Evolutionary conservation across 2,888 invertebrate species (phyloP).

Genomic region (Heliconius sara): DNA sequence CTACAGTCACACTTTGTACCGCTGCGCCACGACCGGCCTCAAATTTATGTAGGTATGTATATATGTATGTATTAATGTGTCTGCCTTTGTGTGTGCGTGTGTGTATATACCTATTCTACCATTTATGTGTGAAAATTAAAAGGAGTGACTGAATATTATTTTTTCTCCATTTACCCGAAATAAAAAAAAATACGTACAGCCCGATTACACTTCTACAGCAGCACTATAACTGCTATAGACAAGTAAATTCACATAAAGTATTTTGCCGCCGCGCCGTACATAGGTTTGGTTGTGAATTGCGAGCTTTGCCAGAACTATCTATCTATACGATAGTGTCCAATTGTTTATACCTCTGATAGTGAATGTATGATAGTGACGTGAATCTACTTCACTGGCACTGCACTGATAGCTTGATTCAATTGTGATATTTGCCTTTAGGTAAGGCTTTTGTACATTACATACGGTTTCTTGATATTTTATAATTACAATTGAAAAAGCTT

Average conservation of each 20-base stretch:
- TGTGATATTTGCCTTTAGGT: slow-evolving; percentile 25
- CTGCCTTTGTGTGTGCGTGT: no score
- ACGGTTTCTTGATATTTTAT: no score
- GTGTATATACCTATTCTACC: no score
- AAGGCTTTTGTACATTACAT: not conserved
- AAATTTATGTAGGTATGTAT: no score
- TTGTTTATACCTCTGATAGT: slow-evolving; percentile 69
- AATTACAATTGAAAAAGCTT: no score
- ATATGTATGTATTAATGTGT: no score
- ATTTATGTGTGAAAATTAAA: no score
- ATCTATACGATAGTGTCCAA: slow-evolving; percentile 46
- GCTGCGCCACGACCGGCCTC: no score
- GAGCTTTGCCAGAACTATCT: slow-evolving; percentile 25
- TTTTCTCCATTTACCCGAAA: not conserved
- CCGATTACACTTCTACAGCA: no score
- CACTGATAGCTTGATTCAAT: slow-evolving; percentile 59
- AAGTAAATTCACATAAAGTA: slow-evolving; percentile 2
- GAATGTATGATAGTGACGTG: slow-evolving; percentile 62
- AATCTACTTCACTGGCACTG: slow-evolving; percentile 56
- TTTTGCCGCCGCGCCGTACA: slow-evolving; percentile 7
- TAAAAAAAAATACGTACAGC: not conserved
- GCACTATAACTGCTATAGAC: no score
- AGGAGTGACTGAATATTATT: not conserved
- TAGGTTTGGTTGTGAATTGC: slow-evolving; percentile 23
- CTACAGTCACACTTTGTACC: no score